Evolutionary conservation across 2,113 vertebrate genomes (phyloP), one percentile per base, ranked within the genome.

Genomic region (Perognathus longimembris): DNA sequence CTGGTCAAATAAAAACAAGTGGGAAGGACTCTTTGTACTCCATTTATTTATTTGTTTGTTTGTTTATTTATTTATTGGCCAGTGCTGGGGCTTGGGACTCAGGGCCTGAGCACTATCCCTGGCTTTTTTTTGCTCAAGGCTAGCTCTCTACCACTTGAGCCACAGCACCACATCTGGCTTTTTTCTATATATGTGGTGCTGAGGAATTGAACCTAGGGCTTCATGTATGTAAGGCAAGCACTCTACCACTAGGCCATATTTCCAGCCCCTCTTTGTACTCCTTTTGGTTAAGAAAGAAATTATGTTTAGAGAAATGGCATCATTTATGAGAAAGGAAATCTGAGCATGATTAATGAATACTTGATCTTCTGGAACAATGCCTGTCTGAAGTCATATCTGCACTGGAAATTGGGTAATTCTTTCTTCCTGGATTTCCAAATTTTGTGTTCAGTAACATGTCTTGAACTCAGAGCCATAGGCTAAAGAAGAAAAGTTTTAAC

Each of bases 1-100:
- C 85, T 85, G 66, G 86, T 92, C 50, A 95, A 89, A 94, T 18
- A 82, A 80, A 93, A 93, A 30, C 77, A 90, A 86, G 89, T n/a
- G 28, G 67, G 71, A 93, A 95, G 24, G n/a, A 76, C 17, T 91
- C 28, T 22, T 78, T 57, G 32, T 75, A 69, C 22, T 38, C 32
- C 30, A n/a, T n/a, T n/a, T n/a, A n/a, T n/a, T n/a, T n/a, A n/a
- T n/a, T n/a, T 86, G n/a, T n/a, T n/a, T n/a, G n/a, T n/a, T n/a
- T n/a, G n/a, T n/a, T n/a, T n/a, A n/a, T n/a, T n/a, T n/a, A n/a
- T n/a, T n/a, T n/a, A n/a, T n/a, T n/a, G n/a, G n/a, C n/a, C n/a
- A n/a, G n/a, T n/a, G n/a, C n/a, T n/a, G n/a, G n/a, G n/a, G n/a
- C n/a, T n/a, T n/a, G n/a, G n/a, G n/a, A n/a, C n/a, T n/a, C n/a